Evolutionary conservation across 2,113 vertebrate genomes (phyloP), one percentile per base, ranked within the genome.

Genomic region (Heloderma charlesbogerti): DNA sequence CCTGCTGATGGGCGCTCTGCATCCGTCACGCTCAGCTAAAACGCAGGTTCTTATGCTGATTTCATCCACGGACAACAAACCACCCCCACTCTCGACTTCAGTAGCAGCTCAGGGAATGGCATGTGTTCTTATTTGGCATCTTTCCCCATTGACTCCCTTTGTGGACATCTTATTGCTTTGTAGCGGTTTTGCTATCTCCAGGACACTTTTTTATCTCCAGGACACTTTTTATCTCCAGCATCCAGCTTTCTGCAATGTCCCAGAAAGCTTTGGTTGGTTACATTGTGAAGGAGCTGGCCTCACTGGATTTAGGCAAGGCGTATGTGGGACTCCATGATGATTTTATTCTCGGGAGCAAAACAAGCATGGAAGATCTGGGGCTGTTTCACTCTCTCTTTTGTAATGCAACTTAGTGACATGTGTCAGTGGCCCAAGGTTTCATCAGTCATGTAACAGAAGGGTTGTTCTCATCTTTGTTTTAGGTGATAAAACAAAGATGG

Each of bases 51-150:
- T 74, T 57, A 13, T 25, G 6, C 69, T 84, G 69, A 74, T 43
- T 74, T 66, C 60, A 2, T 51, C n/a, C 16, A 81, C 77, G 43
- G 77, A 88, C 77, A 78, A 13, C 27, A 45, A 45, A 13, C 37
- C 66, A 43, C 51, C n/a, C 45, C 7, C 37, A 77, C 40, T 25
- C 9, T 25, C 63, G 40, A 27, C 25, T 6, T 72, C 8, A 83
- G 74, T 57, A 82, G n/a, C 48, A 83, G 67, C 48, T 89, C 48
- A 85, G 45, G 31, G 82, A 90, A 85, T 85, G 69, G 12, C 81
- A 77, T 89, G 88, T 66, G 40, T 71, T 51, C 51, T 77, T 51
- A 8, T 27, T 69, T 80, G 77, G 60, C 29, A 25, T n/a, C 71
- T 57, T 85, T 77, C 71, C 20, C 54, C 82, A 67, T 13, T 37